Base-by-base conservation (phyloP, 1,140 invertebrate species). In the Philopotamus ludificatus region DNA sequence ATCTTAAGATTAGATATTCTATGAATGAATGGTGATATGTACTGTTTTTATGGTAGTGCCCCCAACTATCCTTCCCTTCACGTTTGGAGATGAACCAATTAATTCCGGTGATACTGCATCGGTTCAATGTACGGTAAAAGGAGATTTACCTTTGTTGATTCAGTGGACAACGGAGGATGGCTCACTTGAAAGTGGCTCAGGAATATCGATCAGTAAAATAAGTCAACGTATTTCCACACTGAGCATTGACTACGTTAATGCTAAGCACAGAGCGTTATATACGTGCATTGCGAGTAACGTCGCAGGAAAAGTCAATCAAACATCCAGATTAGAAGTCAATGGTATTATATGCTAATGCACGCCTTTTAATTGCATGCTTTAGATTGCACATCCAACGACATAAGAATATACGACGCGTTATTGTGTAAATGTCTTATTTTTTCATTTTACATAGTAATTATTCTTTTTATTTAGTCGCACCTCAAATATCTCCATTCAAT, bases 61-160 rank as follows among this genome's bases (percentile, higher is more conserved):
- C 4, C 88, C 88, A 16, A 83, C 86, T 75, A 86, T 90, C 60
- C 82, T 83, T 12, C 85, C 87, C 10, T 89, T 90, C 74, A 79
- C 83, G 69, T 87, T 87, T 70, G 85, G 85, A 61, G 85, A 86
- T 70, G 85, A 85, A 71, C 82, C 84, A 1, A 70, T 89, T 3
- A 86, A 88, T 71, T 85, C 89, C 68, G 89, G 89, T 16, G 86
- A 90, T 68, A 86, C 88, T 41, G 86, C 87, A 1, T 87, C 87
- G 28, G 77, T 93, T 15, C 86, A 84, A 10, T 94, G 91, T 76
- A 85, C 86, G 28, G 86, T 90, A 57, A 86, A 87, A 71, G 89
- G 89, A 1, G 88, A 89, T 73, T 76, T 87, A 49, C 88, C 87
- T 18, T 77, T 89, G 16, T 81, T 80, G 68, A 85, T 88, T 39